Conservation (phyloP, 2,113 vertebrate genomes). For the Salvelinus namaycush region DNA sequence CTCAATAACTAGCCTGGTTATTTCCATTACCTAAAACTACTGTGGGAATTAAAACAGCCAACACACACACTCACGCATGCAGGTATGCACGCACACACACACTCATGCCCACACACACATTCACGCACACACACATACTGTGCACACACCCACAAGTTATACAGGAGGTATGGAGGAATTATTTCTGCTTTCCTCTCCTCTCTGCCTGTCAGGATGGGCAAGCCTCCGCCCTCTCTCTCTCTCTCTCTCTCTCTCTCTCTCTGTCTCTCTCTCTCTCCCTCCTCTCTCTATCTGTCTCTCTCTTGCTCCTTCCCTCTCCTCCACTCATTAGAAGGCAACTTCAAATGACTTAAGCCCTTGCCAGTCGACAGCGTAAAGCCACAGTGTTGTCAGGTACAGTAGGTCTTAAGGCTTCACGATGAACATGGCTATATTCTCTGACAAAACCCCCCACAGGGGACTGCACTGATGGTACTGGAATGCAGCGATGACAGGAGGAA, state of each 20-base stretch:
- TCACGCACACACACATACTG: conserved; percentile 23
- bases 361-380: conserved; percentile 69
- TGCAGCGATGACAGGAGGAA: neutral
- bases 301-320: conserved; percentile 19
- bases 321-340: conserved; percentile 65
- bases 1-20: conserved; percentile 35
- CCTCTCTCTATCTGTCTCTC: too few relatives aligned
- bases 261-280: conserved; percentile 28
- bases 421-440: conserved; percentile 70
- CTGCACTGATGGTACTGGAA: conserved; percentile 32
- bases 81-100: too few relatives aligned
- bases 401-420: conserved; percentile 72
- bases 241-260: neutral
- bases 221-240: conserved; percentile 22
- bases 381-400: conserved; percentile 72
- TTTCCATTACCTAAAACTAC: conserved; percentile 28
- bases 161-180: conserved; percentile 64
- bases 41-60: conserved; percentile 35
- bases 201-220: conserved; percentile 61
- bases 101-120: too few relatives aligned
- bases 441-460: conserved; percentile 60
- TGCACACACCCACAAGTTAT: conserved; percentile 40
- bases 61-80: conserved; percentile 5
- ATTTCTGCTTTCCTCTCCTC: conserved; percentile 50
- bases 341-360: conserved; percentile 74